These are phyloP conservation scores for Condylura cristata DNA, from an alignment of 2,113 vertebrate genomes.

Conservation along the genomic window DNA sequence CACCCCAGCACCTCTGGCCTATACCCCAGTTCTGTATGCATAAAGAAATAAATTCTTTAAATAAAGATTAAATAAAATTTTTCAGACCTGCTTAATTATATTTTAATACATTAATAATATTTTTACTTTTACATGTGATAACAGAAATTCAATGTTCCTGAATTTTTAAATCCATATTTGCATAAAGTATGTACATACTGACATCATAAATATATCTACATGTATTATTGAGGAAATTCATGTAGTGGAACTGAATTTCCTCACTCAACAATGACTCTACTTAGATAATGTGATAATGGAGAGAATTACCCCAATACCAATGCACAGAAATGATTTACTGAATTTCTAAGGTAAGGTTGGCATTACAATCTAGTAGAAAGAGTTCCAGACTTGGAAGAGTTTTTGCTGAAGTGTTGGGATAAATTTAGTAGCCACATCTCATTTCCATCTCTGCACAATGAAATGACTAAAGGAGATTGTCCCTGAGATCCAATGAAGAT, in stretches of 20 bases:
- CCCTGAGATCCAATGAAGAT: neutral
- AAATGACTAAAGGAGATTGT: neutral
- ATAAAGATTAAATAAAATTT: no score
- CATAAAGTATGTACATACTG: neutral
- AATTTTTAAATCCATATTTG: constrained; percentile 18
- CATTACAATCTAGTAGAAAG: neutral
- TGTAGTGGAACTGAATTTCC: neutral
- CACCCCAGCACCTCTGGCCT: no score
- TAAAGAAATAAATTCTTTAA: no score
- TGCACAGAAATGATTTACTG: neutral
- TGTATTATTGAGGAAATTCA: neutral
- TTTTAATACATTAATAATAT: neutral
- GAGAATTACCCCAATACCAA: neutral
- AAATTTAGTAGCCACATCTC: neutral
- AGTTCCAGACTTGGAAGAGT: neutral
- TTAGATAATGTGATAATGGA: neutral
- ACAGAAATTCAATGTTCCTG: neutral
- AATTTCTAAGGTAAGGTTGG: neutral
- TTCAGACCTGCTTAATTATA: neutral
- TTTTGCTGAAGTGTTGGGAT: neutral
- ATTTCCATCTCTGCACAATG: neutral
- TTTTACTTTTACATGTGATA: constrained; percentile 32
- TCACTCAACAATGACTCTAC: neutral
- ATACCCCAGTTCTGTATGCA: no score
- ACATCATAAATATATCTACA: neutral